These are phyloP conservation scores for Coleophora deauratella DNA, from an alignment of 2,888 invertebrate species.

Conservation along the genomic window DNA sequence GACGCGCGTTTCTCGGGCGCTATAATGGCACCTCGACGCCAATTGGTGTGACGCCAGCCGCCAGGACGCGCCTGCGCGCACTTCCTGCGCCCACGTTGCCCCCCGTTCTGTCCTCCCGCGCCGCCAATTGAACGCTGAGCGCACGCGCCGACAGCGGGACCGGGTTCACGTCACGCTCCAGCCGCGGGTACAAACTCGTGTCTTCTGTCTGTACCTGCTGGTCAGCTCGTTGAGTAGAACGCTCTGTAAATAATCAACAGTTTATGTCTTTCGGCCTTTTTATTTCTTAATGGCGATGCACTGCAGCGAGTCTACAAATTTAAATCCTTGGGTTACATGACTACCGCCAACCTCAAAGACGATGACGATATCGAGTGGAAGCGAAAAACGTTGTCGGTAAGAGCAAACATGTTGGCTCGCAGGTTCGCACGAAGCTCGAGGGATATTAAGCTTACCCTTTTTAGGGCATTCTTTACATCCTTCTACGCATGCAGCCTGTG, in stretches of 20 bases:
- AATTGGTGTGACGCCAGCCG: not conserved
- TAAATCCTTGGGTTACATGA: not conserved
- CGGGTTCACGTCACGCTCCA: slow-evolving; percentile 1
- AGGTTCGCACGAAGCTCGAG: too few species aligned
- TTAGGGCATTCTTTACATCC: too few species aligned
- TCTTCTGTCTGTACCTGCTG: slow-evolving; percentile 56
- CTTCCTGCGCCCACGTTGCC: not conserved
- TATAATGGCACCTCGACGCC: slow-evolving; percentile 8
- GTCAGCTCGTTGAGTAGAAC: slow-evolving; percentile 31
- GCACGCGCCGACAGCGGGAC: not conserved
- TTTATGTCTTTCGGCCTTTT: not conserved
- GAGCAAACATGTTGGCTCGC: too few species aligned
- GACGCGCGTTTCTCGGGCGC: not conserved
- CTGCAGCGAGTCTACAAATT: too few species aligned
- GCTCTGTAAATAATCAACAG: slow-evolving; percentile 26
- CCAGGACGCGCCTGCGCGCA: slow-evolving; percentile 1
- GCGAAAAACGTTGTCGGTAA: too few species aligned
- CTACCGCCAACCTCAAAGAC: not conserved
- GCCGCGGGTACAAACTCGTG: slow-evolving; percentile 22
- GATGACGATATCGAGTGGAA: too few species aligned
- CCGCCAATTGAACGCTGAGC: not conserved
- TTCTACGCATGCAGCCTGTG: too few species aligned
- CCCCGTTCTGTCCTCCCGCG: not conserved
- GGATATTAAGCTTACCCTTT: too few species aligned
- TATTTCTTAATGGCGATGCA: too few species aligned